Percentiles rank a stretch among this genome's conserved stretches.
Conservation (phyloP, 2,113 vertebrate genomes). For the Loxodonta africana region DNA sequence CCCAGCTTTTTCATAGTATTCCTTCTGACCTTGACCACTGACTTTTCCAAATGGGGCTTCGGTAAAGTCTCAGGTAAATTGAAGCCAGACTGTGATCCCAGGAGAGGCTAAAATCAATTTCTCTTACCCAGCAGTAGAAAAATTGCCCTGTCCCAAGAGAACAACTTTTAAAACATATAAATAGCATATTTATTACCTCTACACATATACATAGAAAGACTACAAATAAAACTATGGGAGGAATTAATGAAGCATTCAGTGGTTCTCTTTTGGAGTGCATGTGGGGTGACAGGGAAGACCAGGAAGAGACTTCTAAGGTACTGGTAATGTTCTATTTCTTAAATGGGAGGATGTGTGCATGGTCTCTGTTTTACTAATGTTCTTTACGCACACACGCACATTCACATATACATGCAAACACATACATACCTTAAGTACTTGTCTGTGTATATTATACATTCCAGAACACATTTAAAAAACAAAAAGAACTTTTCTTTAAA, state of each 20-base stretch:
- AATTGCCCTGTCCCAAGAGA: background rate
- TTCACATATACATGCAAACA: background rate
- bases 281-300: background rate
- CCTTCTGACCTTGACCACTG: background rate
- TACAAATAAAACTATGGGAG: background rate
- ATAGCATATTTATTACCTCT: background rate
- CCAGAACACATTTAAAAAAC: background rate
- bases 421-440: background rate
- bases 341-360: background rate
- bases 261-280: background rate
- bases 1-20: background rate
- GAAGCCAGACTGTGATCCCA: background rate
- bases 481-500: background rate
- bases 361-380: background rate
- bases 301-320: background rate
- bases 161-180: background rate
- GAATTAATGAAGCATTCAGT: no score
- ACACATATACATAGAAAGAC: background rate
- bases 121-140: background rate
- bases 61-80: background rate
- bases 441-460: background rate
- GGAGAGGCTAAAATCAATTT: background rate
- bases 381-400: background rate
- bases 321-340: background rate
- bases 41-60: background rate